Percentiles rank a stretch among this genome's conserved stretches.
Evolutionary conservation across 2,888 invertebrate species (phyloP).

Genomic region (Pheosia gnoma): DNA sequence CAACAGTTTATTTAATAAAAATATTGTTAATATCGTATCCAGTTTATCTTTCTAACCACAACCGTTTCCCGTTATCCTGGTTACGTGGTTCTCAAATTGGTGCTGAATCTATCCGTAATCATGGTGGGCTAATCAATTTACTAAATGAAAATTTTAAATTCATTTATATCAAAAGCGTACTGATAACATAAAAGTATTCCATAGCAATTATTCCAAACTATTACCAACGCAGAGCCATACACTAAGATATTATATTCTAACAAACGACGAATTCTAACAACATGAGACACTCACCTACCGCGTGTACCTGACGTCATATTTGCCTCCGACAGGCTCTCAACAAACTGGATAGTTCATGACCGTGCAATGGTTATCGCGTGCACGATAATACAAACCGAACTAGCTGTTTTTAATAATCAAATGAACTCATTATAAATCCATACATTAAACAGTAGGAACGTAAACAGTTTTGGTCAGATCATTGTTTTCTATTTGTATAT

Average conservation of each 20-base stretch:
- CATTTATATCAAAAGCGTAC: too few relatives aligned
- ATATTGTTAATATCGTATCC: constrained; percentile 19
- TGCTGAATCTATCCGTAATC: too few relatives aligned
- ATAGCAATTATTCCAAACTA: too few relatives aligned
- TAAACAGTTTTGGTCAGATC: neutral
- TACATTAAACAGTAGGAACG: neutral
- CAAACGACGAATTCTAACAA: too few relatives aligned
- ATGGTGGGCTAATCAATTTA: too few relatives aligned
- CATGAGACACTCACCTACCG: constrained; percentile 29
- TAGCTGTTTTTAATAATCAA: constrained; percentile 14
- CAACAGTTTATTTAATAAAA: constrained; percentile 30
- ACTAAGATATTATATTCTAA: too few relatives aligned
- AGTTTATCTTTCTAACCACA: constrained; percentile 12
- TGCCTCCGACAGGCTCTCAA: constrained; percentile 28
- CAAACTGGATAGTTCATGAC: constrained; percentile 52
- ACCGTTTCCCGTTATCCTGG: neutral
- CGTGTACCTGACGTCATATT: constrained; percentile 42
- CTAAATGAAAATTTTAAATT: too few relatives aligned
- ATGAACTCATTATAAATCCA: constrained; percentile 14
- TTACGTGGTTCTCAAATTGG: too few relatives aligned
- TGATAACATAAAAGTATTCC: too few relatives aligned
- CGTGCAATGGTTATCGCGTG: constrained; percentile 48
- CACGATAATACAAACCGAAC: constrained; percentile 30
- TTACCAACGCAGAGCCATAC: too few relatives aligned
- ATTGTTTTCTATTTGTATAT: neutral